Conservation (phyloP, 2,888 invertebrate genomes). For the Cheilosia scutellata region DNA sequence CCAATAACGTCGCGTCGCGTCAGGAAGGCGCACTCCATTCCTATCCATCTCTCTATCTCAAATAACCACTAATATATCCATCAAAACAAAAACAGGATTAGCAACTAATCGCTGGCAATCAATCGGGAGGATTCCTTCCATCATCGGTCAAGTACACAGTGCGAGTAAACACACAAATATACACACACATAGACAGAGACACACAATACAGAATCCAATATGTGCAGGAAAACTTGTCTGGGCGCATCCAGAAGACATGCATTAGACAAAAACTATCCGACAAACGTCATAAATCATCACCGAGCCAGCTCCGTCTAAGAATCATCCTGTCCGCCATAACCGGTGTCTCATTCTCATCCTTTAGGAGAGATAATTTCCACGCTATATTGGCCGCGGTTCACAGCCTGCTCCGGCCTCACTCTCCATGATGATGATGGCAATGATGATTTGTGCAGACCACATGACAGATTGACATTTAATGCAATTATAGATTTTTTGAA, state of each 20-base stretch:
- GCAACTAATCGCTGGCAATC: conserved; percentile 75
- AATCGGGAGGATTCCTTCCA: conserved; percentile 70
- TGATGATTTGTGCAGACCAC: conserved; percentile 70
- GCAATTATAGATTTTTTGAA: conserved; percentile 74
- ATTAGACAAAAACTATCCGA: conserved; percentile 74
- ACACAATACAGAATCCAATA: conserved; percentile 38
- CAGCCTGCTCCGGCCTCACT: conserved; percentile 14
- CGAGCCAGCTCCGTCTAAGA: conserved; percentile 21
- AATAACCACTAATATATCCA: conserved; percentile 73
- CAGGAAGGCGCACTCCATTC: conserved; percentile 40
- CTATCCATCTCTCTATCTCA: conserved; percentile 45
- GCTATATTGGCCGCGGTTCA: conserved; percentile 61
- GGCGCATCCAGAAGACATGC: conserved; percentile 42
- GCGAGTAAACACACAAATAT: background rate
- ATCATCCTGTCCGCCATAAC: conserved; percentile 46
- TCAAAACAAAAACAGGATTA: conserved; percentile 76
- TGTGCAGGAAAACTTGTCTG: conserved; percentile 41
- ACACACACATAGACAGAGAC: conserved; percentile 7
- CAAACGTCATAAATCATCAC: conserved; percentile 74
- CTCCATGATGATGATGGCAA: conserved; percentile 44
- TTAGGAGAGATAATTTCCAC: conserved; percentile 56
- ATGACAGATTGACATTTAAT: conserved; percentile 74
- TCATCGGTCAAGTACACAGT: conserved; percentile 56
- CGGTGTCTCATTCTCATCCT: conserved; percentile 55
- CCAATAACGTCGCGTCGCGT: conserved; percentile 5